Evolutionary conservation across 2,113 vertebrate genomes (phyloP), one percentile per base, ranked within the genome.

Genomic region (Campylorhamphus procurvoides): DNA sequence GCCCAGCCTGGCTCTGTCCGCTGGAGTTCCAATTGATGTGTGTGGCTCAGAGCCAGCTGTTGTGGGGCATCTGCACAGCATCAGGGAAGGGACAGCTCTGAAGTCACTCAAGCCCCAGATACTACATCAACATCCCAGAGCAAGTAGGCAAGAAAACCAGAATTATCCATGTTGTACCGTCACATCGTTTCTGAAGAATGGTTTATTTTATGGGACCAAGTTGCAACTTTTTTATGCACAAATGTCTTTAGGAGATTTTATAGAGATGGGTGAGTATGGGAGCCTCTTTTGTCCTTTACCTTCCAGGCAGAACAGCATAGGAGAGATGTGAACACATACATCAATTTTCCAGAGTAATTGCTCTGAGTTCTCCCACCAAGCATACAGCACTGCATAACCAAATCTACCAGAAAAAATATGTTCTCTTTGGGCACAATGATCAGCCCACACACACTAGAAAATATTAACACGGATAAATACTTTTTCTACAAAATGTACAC

Each of bases 31-130:
- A 46, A 2, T 18, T 8, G 11, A 28, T 20, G 20, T 5, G 1
- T 8, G 18, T 23, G 31, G 7, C 46, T 66, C 14, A 24, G 55
- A 59, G 31, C 72, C 49, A 14, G 3, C 31, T 44, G 31, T 23
- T 63, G 73, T 1, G 3, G 39, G 78, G n/a, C 0, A 0, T 37
- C 71, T 55, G 28, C 2, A 2, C 28, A 16, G 12, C 42, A 16
- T 9, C 71, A 49, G 44, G 44, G 14, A 69, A 68, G 29, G 28
- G 56, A 35, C 29, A 80, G 25, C 35, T 76, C 56, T 60, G 40
- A 80, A 16, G 35, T 40, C 44, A 46, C 58, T 55, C 33, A 29
- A 56, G 29, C 25, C n/a, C 8, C 29, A 40, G 15, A 4, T 46
- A 12, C 31, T 37, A 18, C 14, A 31, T 9, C 25, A 63, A 55